Base-by-base conservation (phyloP, 1,140 invertebrate species). In the Venturia canescens region DNA sequence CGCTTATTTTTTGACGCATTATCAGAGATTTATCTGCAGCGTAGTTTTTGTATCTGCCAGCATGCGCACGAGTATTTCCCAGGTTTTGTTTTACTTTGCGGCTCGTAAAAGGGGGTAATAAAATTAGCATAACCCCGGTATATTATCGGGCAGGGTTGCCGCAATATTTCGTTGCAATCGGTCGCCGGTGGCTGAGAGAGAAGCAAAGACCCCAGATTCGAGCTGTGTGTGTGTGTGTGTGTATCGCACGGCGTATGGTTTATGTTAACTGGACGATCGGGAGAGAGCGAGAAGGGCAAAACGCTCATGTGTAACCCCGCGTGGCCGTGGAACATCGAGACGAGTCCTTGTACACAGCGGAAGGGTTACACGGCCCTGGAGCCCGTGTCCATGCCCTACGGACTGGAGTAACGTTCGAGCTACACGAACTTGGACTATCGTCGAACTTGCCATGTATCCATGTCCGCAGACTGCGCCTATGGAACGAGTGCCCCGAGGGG, bases 51-150 rank as follows among this genome's bases (percentile, higher is more conserved):
- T 80, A 80, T 82, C 70, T 80, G n/a, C 83, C 80, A 77, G 80
- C 80, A n/a, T n/a, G n/a, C n/a, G n/a, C 60, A 16, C n/a, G 75
- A 27, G 71, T 80, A 23, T 11, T 74, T 70, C 74, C 48, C 78
- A 29, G 29, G 29, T 72, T 60, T 75, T 81, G 76, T 83, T 80
- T 38, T 16, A 53, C 80, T 29, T 70, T 18, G 66, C 26, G 27
- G 16, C 9, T 34, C 72, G 72, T 6, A 18, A 16, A 48, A n/a
- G n/a, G 80, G 83, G 76, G 57, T 83, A 83, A 85, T 87, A 87
- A 87, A 88, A 88, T 89, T 89, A 88, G 85, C 87, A 88, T 88
- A 89, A 89, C 85, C 86, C 71, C 81, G 81, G 87, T 87, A 87
- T 87, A 86, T 87, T 87, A 87, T 88, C 83, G 79, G 75, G 5